Evolutionary conservation across 2,888 invertebrate genomes (phyloP).

Genomic region (Sinodicranocentrus sp.): DNA sequence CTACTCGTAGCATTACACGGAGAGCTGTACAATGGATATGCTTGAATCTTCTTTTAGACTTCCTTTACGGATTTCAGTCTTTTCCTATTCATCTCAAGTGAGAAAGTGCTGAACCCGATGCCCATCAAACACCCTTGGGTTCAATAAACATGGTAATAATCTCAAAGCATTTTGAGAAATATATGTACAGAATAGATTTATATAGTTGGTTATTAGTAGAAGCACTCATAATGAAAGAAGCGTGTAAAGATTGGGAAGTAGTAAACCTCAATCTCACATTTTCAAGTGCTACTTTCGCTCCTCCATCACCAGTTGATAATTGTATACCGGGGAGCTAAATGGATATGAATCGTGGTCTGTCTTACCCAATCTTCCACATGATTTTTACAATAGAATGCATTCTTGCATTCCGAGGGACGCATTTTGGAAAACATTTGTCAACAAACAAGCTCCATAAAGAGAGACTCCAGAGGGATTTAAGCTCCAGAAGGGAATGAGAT

Average conservation of each 20-base stretch:
- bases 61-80: no score
- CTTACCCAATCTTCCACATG: no score
- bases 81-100: slow-evolving; percentile 12
- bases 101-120: slow-evolving; percentile 18
- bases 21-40: no score
- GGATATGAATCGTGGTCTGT: no score
- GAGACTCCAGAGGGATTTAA: slow-evolving; percentile 3
- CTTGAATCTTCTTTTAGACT: no score
- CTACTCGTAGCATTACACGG: no score
- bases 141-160: slow-evolving; percentile 48
- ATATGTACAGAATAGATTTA: background rate
- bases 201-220: no score
- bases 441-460: slow-evolving; percentile 9
- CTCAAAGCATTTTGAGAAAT: slow-evolving; percentile 25
- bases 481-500: background rate
- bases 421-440: slow-evolving; percentile 3
- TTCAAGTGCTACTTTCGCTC: slow-evolving; percentile 23
- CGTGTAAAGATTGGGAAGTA: background rate
- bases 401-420: background rate
- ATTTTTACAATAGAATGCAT: background rate
- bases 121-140: slow-evolving; percentile 38
- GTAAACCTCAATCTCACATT: background rate
- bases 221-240: background rate
- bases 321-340: background rate
- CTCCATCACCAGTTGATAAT: background rate